Evolutionary conservation across 2,888 invertebrate genomes (phyloP).

Genomic region (Hedya salicella): DNA sequence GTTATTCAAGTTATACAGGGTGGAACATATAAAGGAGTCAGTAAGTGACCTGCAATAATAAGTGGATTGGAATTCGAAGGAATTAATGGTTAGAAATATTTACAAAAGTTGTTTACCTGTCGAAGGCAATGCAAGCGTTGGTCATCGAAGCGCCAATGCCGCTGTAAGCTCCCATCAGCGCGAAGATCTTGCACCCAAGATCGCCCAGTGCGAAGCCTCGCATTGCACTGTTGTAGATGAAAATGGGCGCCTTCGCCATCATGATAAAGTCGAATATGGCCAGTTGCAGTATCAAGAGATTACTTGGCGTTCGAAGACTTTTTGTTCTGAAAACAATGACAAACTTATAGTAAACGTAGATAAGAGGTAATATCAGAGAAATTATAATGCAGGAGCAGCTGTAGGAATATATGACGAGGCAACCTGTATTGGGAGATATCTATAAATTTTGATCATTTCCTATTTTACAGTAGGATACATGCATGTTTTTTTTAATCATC

Average conservation of each 20-base stretch:
- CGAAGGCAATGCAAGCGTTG: constrained; percentile 94
- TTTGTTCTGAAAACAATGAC: constrained; percentile 84
- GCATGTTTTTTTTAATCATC: too few relatives aligned
- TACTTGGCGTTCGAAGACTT: constrained; percentile 91
- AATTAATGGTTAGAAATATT: too few relatives aligned
- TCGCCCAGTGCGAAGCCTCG: constrained; percentile 91
- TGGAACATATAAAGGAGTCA: too few relatives aligned
- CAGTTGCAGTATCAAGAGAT: constrained; percentile 92
- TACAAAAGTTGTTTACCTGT: constrained; percentile 81
- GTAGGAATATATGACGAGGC: too few relatives aligned
- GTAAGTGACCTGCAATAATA: too few relatives aligned
- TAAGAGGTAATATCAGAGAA: too few relatives aligned
- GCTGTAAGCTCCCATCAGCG: constrained; percentile 89
- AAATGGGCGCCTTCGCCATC: constrained; percentile 94
- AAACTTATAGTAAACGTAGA: neutral
- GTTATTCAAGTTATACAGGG: too few relatives aligned
- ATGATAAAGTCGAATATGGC: constrained; percentile 94
- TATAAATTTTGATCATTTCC: too few relatives aligned
- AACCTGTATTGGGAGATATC: too few relatives aligned
- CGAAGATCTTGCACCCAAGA: constrained; percentile 91
- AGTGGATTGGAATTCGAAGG: too few relatives aligned
- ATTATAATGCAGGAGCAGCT: too few relatives aligned
- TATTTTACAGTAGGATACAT: too few relatives aligned
- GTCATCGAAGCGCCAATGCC: constrained; percentile 93
- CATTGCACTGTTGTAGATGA: constrained; percentile 93